phyloP scores from a whole-genome alignment of 2,888 invertebrate species.

The Abscondita cerata region DNA sequence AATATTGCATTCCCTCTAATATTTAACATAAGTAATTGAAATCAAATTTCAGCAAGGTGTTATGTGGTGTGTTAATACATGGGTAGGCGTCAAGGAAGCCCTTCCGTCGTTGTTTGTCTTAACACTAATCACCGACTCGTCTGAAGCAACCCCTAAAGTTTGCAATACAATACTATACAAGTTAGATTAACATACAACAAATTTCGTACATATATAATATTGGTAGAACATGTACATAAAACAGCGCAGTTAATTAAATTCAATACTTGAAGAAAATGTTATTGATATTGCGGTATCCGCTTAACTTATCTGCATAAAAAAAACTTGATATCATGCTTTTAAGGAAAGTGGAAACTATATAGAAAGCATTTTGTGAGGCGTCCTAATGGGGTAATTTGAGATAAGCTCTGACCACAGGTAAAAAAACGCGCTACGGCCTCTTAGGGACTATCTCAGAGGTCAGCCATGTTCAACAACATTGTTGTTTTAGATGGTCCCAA shows the following conservation, averaged over 20 bases:
- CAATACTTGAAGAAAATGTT: background rate
- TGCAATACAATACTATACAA: conserved; percentile 22
- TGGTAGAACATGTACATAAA: background rate
- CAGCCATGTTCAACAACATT: conserved; percentile 16
- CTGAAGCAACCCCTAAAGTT: conserved; percentile 32
- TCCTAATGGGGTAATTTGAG: conserved; percentile 26
- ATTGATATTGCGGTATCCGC: background rate
- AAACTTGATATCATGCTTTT: conserved; percentile 5
- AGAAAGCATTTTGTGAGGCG: conserved; percentile 14
- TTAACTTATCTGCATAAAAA: background rate
- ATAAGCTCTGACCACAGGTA: conserved; percentile 25
- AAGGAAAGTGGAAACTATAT: conserved; percentile 9
- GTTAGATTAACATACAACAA: background rate
- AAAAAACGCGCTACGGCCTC: conserved; percentile 21
- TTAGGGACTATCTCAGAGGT: conserved; percentile 20
- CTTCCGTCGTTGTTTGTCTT: conserved; percentile 27
- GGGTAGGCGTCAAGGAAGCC: conserved; percentile 43
- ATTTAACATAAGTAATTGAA: conserved; percentile 5
- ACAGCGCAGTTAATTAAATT: background rate
- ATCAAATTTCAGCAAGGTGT: conserved; percentile 33
- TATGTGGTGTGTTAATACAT: conserved; percentile 37
- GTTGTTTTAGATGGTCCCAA: conserved; percentile 19
- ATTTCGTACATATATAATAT: background rate
- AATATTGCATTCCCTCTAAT: conserved; percentile 7
- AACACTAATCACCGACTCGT: conserved; percentile 26